Evolutionary conservation across 2,113 vertebrate species (phyloP), one percentile per base, ranked within the genome.

Genomic region (Chrysochloris asiatica): DNA sequence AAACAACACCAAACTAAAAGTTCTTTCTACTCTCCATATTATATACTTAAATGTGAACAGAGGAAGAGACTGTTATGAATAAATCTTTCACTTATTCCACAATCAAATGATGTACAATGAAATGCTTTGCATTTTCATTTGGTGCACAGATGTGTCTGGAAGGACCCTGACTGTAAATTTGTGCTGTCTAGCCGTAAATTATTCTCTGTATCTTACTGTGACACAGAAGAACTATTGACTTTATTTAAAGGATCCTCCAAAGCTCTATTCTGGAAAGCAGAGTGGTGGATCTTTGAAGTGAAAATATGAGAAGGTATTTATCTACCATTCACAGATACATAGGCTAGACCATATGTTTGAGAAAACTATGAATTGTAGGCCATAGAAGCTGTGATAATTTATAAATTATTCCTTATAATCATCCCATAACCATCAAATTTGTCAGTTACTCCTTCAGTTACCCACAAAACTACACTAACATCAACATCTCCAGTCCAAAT

Each of bases 111-210:
- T 96, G 93, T 91, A 95, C 81, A 85, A 76, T 95, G 94, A 97
- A 98, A 97, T 96, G 50, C 30, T 96, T 91, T 93, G 22, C 75
- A 88, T 97, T 97, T 97, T 97, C 97, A 95, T 97, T 97, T 98
- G 97, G 77, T 88, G 24, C 89, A 54, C 96, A 98, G 96, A 97
- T 97, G 96, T 95, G 91, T 93, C 95, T 93, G 41, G 78, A 96
- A 88, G 1, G 86, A 81, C 93, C 77, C 22, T 92, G 86, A 47
- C 86, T 89, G 93, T 71, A 92, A 77, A 79, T 96, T 92, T 22
- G 36, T 50, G 22, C 76, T 71, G 95, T 94, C 78, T 90, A 79
- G 8, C 83, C 36, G 88, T 95, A 91, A 96, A 96, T 97, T 94
- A 96, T 56, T 65, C 43, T 86, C 48, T 82, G 84, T 94, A 65